Evolutionary conservation across 2,113 vertebrate species (phyloP), one percentile per base, ranked within the genome.

Genomic region (Riparia riparia): DNA sequence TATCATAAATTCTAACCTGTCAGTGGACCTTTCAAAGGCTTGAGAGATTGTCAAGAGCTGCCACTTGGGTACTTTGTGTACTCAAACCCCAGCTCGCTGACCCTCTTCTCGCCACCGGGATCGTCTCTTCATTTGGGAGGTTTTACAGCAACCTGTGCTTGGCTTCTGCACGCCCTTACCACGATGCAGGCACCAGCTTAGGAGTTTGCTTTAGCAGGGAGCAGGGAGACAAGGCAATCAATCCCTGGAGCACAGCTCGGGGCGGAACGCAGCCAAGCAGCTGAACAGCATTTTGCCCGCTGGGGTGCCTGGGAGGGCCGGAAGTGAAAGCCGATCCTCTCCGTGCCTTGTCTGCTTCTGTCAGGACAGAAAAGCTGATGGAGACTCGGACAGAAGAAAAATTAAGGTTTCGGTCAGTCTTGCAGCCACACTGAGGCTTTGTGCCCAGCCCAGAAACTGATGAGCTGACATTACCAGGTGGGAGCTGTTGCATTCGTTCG

Each of bases 151-250:
- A 15, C 34, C 60, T 1, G 0, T 17, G n/a, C 70, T 69, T 34
- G 45, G 10, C 12, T 68, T 68, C 56, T 79, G n/a, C 45, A 9
- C 2, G 8, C 31, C 49, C 28, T 24, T 56, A 2, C 37, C 37
- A 26, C 0, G 1, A 19, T 6, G 26, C 34, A 45, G 42, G 44
- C 20, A 44, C 0, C 2, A 50, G 34, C 7, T 29, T 5, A 10
- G 32, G 49, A 51, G 41, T 31, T 72, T 1, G 2, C 47, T 82
- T 42, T 1, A 2, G 44, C 2, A 51, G 12, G 45, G 25, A 54
- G 18, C 1, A 29, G 18, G 34, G 21, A 51, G 65, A 73, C 4
- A 34, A 56, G 49, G 31, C 28, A 61, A 29, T 86, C 28, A 61
- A 29, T 86, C 78, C 6, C 21, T 22, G 12, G 49, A 22, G 53